Evolutionary conservation across 2,113 vertebrate genomes (phyloP).

Genomic region (Nothoprocta perdicaria): DNA sequence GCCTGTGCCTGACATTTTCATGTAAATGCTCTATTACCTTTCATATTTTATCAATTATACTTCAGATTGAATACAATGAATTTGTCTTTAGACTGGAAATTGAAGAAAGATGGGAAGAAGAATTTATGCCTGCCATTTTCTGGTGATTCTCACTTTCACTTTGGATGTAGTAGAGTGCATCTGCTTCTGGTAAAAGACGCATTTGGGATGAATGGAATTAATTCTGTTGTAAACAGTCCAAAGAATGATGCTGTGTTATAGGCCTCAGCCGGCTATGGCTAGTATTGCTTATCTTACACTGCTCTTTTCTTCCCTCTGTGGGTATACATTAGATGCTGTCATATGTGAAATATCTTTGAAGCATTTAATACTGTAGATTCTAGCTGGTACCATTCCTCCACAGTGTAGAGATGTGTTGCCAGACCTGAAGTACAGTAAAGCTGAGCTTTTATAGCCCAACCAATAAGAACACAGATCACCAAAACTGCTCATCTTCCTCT

Average conservation of each 20-base stretch:
- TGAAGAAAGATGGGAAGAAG: slow-evolving; percentile 54
- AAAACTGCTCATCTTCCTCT: background rate
- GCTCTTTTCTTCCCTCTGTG: background rate
- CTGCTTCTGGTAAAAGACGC: slow-evolving; percentile 54
- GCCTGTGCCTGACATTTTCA: background rate
- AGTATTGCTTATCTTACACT: background rate
- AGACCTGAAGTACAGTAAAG: background rate
- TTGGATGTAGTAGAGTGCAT: slow-evolving; percentile 58
- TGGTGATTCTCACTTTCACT: slow-evolving; percentile 56
- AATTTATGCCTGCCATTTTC: slow-evolving; percentile 46
- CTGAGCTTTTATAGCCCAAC: background rate
- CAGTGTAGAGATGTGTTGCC: background rate
- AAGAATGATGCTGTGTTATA: background rate
- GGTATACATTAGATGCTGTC: background rate
- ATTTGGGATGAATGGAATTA: slow-evolving; percentile 8
- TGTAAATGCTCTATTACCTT: slow-evolving; percentile 24
- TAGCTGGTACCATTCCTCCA: background rate
- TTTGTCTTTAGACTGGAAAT: slow-evolving; percentile 50
- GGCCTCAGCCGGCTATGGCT: background rate
- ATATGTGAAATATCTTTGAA: background rate
- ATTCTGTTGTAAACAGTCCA: background rate
- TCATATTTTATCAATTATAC: slow-evolving; percentile 31
- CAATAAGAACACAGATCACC: background rate
- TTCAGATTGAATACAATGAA: slow-evolving; percentile 38
- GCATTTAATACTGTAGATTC: background rate